Percentiles rank a stretch among this genome's conserved stretches.
These are phyloP conservation scores for Alca torda DNA, from an alignment of 2,797 vertebrate species.

Conservation along the genomic window DNA sequence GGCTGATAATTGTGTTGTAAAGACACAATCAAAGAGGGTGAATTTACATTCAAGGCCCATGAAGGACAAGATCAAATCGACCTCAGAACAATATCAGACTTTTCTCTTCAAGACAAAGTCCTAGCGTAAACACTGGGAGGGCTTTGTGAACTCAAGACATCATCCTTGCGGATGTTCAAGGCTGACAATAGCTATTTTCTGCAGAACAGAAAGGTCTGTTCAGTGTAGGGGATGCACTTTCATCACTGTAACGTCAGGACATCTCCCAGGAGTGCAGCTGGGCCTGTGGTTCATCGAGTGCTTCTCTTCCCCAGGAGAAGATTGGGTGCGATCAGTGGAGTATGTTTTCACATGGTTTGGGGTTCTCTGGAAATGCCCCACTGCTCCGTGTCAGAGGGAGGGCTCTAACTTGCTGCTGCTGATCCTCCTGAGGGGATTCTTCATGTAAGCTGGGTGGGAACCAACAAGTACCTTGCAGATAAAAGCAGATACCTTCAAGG, in stretches of 20 bases:
- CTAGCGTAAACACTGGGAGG: not conserved
- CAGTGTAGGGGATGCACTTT: not conserved
- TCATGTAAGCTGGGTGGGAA: rapidly evolving
- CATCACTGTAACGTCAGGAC: rapidly evolving
- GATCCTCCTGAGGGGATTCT: not conserved
- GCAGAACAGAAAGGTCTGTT: not conserved
- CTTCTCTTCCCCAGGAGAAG: not conserved
- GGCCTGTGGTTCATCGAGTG: not conserved
- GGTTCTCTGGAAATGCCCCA: not conserved
- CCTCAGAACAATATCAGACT: not conserved
- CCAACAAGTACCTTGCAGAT: not conserved
- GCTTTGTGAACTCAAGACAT: not conserved
- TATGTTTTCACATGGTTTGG: not conserved
- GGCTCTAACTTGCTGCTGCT: not conserved
- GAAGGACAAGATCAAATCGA: constrained; percentile 1
- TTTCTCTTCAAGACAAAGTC: not conserved
- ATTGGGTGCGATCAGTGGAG: rapidly evolving
- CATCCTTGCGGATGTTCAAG: rapidly evolving
- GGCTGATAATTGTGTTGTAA: not conserved
- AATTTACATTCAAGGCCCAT: not conserved
- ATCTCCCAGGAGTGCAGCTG: not conserved
- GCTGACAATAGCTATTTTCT: not conserved
- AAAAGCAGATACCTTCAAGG: not conserved
- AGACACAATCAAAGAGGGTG: not conserved
- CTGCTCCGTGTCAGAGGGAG: not conserved